phyloP scores from a whole-genome alignment of 2,113 vertebrate species.

The Fukomys damarensis region DNA sequence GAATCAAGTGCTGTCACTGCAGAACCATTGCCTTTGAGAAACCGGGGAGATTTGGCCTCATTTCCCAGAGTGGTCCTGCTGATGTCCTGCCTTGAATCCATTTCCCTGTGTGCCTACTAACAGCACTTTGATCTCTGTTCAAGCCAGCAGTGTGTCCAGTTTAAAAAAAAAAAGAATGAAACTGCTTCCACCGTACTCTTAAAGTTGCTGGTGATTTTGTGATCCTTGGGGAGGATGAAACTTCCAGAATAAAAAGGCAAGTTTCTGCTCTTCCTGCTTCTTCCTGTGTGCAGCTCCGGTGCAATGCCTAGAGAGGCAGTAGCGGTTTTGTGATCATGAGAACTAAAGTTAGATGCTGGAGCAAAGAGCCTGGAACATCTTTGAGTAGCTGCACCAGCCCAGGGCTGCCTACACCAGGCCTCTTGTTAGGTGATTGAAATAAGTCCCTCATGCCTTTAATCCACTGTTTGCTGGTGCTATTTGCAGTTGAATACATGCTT shows the following conservation, averaged over 20 bases:
- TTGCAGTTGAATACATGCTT: neutral
- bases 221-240: neutral
- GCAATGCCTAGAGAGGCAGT: neutral
- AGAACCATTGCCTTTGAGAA: neutral
- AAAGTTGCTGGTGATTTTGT: neutral
- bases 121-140: constrained; percentile 31
- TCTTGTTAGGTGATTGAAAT: neutral
- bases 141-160: neutral
- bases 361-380: neutral
- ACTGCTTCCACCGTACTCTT: neutral
- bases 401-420: neutral
- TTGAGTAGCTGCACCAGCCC: neutral
- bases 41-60: constrained; percentile 14
- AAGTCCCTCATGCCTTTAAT: neutral
- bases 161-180: neutral
- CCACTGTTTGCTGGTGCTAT: neutral
- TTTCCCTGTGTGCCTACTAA: neutral
- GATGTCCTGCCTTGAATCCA: constrained; percentile 18
- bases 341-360: neutral
- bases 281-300: neutral
- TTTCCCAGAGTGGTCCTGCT: constrained; percentile 9
- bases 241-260: neutral
- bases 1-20: neutral
- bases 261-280: neutral
- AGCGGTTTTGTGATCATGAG: neutral